Evolutionary conservation across 2,797 vertebrate species (phyloP), one percentile per base, ranked within the genome.

Genomic region (Arnoldichthys spilopterus): DNA sequence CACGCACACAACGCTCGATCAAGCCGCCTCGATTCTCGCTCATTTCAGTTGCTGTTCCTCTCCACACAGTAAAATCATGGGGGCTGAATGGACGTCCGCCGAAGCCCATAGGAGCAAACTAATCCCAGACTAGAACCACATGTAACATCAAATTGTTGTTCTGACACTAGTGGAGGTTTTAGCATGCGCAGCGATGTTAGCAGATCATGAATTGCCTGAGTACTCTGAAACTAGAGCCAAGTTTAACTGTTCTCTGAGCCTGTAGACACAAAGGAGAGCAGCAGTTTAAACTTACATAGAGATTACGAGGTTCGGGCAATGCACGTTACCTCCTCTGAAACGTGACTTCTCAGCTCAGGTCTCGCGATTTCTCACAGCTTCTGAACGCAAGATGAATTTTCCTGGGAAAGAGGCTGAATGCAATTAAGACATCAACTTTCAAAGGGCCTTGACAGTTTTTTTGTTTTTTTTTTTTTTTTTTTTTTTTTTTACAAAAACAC

Each of bases 161-260:
- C 4, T 47, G 13, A 47, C 3, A 12, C 13, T 4, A 18, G 2
- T 49, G 47, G 2, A 7, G 20, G n/a, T 53, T 53, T 53, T 7
- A 53, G 18, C 16, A 6, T 15, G 47, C 18, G 15, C 49, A 49
- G 47, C 20, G 8, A 20, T 49, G n/a, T 18, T 32, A 34, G 47
- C 28, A 6, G 47, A 53, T 70, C 67, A 70, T 13, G 18, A 69
- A 32, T 30, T 30, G 45, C 49, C 69, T 56, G 34, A 72, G 32
- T 56, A 40, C 69, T 54, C 15, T n/a, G 30, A 72, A 72, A 56
- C 49, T 56, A 72, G 56, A 72, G 51, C 51, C 69, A 37, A 32
- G 51, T n/a, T 3, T n/a, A 47, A 30, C 11, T 30, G 16, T 32
- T 51, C 6, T 34, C 47, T 7, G 43, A 47, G 40, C 22, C 64